Base-by-base conservation (phyloP, 2,113 vertebrate genomes). In the Toxotes chatareus region DNA sequence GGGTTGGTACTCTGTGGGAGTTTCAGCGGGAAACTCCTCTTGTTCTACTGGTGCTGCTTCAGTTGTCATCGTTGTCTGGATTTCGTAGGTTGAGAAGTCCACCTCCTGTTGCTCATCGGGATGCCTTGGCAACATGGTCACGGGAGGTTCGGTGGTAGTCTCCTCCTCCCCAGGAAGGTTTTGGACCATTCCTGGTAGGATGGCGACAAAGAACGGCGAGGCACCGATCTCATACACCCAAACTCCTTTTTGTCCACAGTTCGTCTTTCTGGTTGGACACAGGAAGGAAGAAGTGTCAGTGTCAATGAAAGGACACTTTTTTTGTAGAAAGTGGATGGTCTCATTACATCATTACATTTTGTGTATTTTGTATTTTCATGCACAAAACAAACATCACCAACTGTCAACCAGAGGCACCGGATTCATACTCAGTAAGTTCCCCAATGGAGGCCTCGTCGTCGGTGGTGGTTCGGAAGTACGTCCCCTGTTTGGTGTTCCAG, bases 151-250 rank as follows among this genome's bases (percentile, higher is more conserved):
- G 0, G 60, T 64, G 16, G 63, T 47, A 12, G 27, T 27, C 27
- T 13, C 3, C 14, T 69, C 69, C 2, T 70, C 73, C 8, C 77
- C 67, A 1, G 95, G 61, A 9, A 95, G 68, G 0, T 55, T 80
- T 0, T 56, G 8, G 56, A 83, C 86, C 21, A 49, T 63, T 47
- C 94, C 94, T 0, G 93, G 70, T 7, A 46, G 72, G 36, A 95
- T 88, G 67, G 16, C 4, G 2, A 14, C 27, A 8, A 94, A 93
- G 12, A 94, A 70, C 7, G 91, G 90, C 0, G 92, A 93, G 9
- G 96, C 92, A 8, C 97, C 96, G 0, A 98, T 96, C 88, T 98
- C 95, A 0, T 96, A 99, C n/a, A 97, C 96, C 98, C 97, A 99
- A 65, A 97, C 73, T 0, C 98, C 98, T 7, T 61, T 91, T 49